A percentile compares a stretch with the other conserved stretches of the same genome.
These are phyloP conservation scores for Falco peregrinus DNA, from an alignment of 2,797 vertebrate genomes.

Conservation along the genomic window DNA sequence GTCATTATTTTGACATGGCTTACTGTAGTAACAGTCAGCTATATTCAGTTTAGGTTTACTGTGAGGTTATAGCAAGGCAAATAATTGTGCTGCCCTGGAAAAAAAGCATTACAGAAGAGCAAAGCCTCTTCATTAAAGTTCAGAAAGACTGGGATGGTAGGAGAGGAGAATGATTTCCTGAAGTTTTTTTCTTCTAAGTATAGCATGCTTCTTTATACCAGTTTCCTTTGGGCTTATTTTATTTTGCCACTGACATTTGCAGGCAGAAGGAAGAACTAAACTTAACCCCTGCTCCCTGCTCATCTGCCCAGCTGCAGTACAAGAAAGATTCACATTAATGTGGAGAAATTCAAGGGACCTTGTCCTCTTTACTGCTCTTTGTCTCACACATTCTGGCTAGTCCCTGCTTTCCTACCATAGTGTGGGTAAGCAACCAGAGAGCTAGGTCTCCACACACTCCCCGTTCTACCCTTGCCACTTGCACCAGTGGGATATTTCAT, in stretches of 20 bases:
- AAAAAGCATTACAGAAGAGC: neutral
- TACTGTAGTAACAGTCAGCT: neutral
- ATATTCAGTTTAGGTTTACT: neutral
- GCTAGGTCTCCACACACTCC: neutral
- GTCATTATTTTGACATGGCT: neutral
- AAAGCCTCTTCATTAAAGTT: neutral
- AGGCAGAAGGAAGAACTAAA: neutral
- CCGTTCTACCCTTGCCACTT: fast-evolving
- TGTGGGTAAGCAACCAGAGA: neutral
- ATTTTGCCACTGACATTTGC: neutral
- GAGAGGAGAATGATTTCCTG: neutral
- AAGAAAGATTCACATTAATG: neutral
- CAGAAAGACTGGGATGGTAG: neutral
- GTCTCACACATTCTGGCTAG: neutral
- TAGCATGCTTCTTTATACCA: neutral
- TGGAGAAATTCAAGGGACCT: neutral
- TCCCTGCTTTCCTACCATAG: neutral
- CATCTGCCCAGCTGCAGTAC: neutral
- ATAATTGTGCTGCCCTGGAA: neutral
- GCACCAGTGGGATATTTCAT: neutral
- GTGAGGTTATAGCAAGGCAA: neutral
- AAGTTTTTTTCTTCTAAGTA: neutral
- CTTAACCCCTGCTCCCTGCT: neutral
- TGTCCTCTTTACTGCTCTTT: neutral
- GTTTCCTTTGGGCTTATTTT: neutral